Conservation (phyloP, 2,797 vertebrate genomes). For the Myripristis murdjan region DNA sequence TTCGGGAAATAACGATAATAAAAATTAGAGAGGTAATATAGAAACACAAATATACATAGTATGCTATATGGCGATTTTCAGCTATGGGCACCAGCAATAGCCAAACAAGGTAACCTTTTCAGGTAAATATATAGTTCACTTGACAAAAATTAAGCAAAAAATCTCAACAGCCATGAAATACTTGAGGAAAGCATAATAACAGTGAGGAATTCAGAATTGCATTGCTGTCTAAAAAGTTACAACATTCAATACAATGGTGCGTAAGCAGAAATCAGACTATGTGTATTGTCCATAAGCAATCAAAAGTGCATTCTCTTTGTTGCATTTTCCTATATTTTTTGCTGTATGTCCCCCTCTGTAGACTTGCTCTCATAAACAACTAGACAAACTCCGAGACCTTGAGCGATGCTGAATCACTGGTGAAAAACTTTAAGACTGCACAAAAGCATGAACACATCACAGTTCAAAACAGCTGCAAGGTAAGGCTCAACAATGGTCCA, state of each 20-base stretch:
- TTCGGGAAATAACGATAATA: constrained; percentile 1
- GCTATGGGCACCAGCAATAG: not conserved
- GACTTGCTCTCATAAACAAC: constrained; percentile 29
- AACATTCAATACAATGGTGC: not conserved
- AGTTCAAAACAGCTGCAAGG: constrained; percentile 48
- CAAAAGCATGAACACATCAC: constrained; percentile 4
- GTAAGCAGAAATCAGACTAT: not conserved
- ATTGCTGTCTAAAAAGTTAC: not conserved
- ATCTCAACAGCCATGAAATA: not conserved
- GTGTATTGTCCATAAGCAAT: not conserved
- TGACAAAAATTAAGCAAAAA: not conserved
- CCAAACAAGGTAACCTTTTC: not conserved
- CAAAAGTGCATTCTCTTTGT: not conserved
- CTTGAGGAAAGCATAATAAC: not conserved
- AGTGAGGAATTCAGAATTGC: not conserved
- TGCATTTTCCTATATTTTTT: constrained; percentile 2
- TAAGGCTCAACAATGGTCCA: constrained; percentile 27
- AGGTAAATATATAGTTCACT: not conserved
- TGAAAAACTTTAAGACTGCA: constrained; percentile 38
- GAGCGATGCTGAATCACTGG: constrained; percentile 18
- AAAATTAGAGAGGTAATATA: not conserved
- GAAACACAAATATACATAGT: not conserved
- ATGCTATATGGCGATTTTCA: not conserved
- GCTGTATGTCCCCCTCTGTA: constrained; percentile 15
- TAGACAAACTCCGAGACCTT: constrained; percentile 50